Percentiles rank a stretch among this genome's conserved stretches.
These are phyloP conservation scores for Malurus melanocephalus DNA, from an alignment of 2,113 vertebrate genomes.

Conservation along the genomic window DNA sequence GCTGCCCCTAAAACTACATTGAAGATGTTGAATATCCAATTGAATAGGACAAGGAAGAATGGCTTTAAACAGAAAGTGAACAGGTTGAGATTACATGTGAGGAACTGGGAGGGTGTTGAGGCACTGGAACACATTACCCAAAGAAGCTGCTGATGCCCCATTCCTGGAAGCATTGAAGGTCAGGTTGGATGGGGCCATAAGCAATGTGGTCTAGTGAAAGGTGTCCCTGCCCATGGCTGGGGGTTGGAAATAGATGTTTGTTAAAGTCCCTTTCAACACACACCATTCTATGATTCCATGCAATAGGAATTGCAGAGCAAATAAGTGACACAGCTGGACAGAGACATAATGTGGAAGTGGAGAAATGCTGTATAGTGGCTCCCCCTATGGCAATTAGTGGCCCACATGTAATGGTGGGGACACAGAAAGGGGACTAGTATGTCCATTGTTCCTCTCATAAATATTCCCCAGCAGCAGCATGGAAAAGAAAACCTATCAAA, in stretches of 20 bases:
- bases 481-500: not conserved
- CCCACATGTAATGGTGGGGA: accelerated
- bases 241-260: not conserved
- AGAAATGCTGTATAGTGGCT: not conserved
- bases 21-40: not conserved
- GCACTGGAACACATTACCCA: not conserved
- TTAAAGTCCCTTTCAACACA: not conserved
- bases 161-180: not conserved
- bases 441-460: not conserved
- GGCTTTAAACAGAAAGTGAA: not conserved
- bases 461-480: not conserved
- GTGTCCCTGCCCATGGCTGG: not conserved
- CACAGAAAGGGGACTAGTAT: not conserved
- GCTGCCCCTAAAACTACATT: not conserved
- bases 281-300: not conserved
- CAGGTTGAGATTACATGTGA: not conserved
- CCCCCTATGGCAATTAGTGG: not conserved
- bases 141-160: not conserved
- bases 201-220: not conserved
- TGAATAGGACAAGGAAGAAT: not conserved
- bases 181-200: not conserved
- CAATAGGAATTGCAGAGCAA: not conserved
- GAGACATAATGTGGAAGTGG: not conserved
- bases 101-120: not conserved
- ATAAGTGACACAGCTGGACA: not conserved